phyloP scores from a whole-genome alignment of 2,888 invertebrate genomes.

The Drosophila histrio region DNA sequence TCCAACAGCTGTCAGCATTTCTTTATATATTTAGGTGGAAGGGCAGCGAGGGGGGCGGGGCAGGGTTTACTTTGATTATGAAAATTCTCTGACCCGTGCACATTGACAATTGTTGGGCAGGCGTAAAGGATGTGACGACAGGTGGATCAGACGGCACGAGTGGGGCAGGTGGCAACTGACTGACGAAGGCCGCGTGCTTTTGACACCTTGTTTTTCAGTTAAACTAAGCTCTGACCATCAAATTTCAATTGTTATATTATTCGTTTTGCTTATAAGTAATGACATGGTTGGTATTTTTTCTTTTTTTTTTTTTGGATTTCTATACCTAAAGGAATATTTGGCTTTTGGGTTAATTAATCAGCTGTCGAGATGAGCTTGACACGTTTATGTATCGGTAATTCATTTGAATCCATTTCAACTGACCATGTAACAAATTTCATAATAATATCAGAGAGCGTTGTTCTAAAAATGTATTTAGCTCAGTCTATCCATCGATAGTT shows the following conservation, averaged over 20 bases:
- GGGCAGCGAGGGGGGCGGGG: background rate
- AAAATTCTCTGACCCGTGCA: slow-evolving; percentile 44
- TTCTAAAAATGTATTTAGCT: too few relatives aligned
- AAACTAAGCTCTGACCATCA: slow-evolving; percentile 1
- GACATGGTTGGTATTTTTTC: too few relatives aligned
- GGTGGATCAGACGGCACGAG: background rate
- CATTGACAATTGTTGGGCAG: slow-evolving; percentile 27
- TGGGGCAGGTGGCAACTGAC: slow-evolving; percentile 14
- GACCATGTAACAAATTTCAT: too few relatives aligned
- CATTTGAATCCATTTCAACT: too few relatives aligned
- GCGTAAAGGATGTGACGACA: slow-evolving; percentile 9
- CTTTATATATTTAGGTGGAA: slow-evolving; percentile 15
- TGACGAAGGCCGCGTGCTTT: slow-evolving; percentile 13
- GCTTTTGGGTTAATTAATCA: too few relatives aligned
- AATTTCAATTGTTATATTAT: slow-evolving; percentile 17
- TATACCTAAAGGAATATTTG: too few relatives aligned
- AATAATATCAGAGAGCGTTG: too few relatives aligned
- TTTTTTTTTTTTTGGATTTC: too few relatives aligned
- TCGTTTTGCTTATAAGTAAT: background rate
- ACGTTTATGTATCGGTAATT: too few relatives aligned
- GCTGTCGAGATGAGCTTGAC: too few relatives aligned
- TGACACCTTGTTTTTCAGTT: slow-evolving; percentile 25
- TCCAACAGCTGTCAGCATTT: slow-evolving; percentile 62
- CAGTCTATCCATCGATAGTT: too few relatives aligned
- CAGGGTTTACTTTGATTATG: slow-evolving; percentile 49